Evolutionary conservation across 92 coral and sea anemone species (phyloP).

Genomic region (Porites lobata): DNA sequence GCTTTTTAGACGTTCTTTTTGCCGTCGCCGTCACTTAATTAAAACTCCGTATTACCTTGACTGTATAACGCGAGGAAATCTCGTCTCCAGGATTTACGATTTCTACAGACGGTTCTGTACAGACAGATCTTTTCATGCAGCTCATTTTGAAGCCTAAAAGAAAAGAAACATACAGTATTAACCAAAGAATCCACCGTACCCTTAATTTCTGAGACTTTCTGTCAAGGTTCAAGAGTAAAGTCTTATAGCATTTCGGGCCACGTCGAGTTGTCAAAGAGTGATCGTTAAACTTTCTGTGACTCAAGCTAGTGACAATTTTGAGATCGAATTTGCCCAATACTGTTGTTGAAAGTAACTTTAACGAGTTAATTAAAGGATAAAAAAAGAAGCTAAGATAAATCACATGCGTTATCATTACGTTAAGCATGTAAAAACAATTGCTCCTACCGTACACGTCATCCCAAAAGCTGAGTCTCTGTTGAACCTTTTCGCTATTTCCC

Average conservation of each 20-base stretch:
- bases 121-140: slow-evolving; percentile 86
- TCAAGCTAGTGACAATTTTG: too few relatives aligned
- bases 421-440: neutral
- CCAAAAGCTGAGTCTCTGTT: slow-evolving; percentile 85
- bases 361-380: too few relatives aligned
- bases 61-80: slow-evolving; percentile 71
- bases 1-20: too few relatives aligned
- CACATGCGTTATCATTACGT: neutral
- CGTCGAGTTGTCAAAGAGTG: too few relatives aligned
- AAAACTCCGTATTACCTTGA: slow-evolving; percentile 68
- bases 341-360: too few relatives aligned
- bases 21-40: too few relatives aligned
- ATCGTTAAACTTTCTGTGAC: too few relatives aligned
- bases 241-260: too few relatives aligned
- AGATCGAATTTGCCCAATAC: too few relatives aligned
- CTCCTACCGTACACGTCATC: slow-evolving; percentile 92
- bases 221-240: too few relatives aligned
- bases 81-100: slow-evolving; percentile 77
- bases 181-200: neutral
- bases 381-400: too few relatives aligned
- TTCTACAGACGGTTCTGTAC: slow-evolving; percentile 88
- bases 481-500: slow-evolving; percentile 64
- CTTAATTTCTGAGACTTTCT: neutral
- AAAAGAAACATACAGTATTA: neutral
- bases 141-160: slow-evolving; percentile 93